Evolutionary conservation across 2,797 vertebrate genomes (phyloP).

Genomic region (Protonibea diacanthus): DNA sequence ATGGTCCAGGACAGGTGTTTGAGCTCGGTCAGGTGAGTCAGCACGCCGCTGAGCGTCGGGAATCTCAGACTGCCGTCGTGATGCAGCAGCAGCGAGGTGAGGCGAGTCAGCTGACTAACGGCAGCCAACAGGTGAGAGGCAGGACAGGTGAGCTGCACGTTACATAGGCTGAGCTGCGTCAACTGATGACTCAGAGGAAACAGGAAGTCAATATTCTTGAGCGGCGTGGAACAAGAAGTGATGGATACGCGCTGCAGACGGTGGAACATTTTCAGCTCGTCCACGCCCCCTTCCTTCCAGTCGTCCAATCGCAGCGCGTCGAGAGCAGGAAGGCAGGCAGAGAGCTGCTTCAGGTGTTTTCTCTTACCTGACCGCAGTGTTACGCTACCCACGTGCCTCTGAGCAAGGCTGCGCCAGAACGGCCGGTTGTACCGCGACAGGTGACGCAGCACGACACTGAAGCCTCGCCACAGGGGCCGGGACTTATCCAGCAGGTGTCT

Average conservation of each 20-base stretch:
- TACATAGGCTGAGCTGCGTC: slow-evolving; percentile 59
- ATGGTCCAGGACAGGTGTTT: slow-evolving; percentile 66
- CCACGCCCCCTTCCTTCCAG: slow-evolving; percentile 28
- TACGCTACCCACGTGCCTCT: slow-evolving; percentile 46
- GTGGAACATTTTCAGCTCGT: slow-evolving; percentile 40
- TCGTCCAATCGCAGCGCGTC: slow-evolving; percentile 37
- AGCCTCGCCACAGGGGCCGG: slow-evolving; percentile 58
- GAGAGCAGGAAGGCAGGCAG: slow-evolving; percentile 43
- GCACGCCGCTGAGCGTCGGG: slow-evolving; percentile 9
- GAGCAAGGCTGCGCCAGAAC: slow-evolving; percentile 66
- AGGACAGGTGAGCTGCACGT: slow-evolving; percentile 38
- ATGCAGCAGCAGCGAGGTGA: slow-evolving; percentile 61
- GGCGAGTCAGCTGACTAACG: slow-evolving; percentile 46
- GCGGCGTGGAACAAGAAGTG: slow-evolving; percentile 27
- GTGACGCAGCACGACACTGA: slow-evolving; percentile 41
- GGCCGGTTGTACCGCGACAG: slow-evolving; percentile 46
- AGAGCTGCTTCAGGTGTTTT: slow-evolving; percentile 57
- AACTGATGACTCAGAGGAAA: slow-evolving; percentile 47
- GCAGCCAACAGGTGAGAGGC: slow-evolving; percentile 41
- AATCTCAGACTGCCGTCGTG: slow-evolving; percentile 57
- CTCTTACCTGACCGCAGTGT: slow-evolving; percentile 28
- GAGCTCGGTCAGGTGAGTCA: slow-evolving; percentile 42
- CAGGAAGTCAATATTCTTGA: slow-evolving; percentile 53
- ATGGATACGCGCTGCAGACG: slow-evolving; percentile 37
- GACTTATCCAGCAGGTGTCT: slow-evolving; percentile 59